Percentiles rank a stretch among this genome's conserved stretches.
Conservation (phyloP, 1,140 invertebrate genomes). For the Pseudoatta argentina region DNA sequence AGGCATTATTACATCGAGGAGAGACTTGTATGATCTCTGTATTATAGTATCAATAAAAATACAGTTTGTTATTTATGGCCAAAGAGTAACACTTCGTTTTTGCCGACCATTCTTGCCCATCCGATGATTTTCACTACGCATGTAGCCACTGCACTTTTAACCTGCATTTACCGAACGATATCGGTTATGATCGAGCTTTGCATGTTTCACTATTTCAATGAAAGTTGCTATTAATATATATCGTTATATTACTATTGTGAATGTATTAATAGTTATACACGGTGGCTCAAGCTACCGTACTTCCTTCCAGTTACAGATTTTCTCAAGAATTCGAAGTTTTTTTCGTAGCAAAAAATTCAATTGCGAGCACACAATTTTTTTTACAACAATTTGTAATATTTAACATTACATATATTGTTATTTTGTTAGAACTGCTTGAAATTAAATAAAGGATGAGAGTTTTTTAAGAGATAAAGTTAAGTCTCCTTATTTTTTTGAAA, state of each 20-base stretch:
- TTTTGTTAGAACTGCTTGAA: background rate
- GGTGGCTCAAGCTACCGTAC: slow-evolving; percentile 38
- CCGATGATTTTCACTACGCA: slow-evolving; percentile 5
- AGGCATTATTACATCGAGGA: slow-evolving; percentile 50
- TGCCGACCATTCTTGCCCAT: slow-evolving; percentile 18
- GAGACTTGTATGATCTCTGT: slow-evolving; percentile 60
- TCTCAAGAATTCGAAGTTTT: background rate
- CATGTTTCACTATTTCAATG: slow-evolving; percentile 70
- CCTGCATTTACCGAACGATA: slow-evolving; percentile 45
- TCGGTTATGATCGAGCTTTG: slow-evolving; percentile 68
- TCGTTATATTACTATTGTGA: slow-evolving; percentile 46
- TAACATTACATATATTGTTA: background rate
- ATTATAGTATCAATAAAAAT: slow-evolving; percentile 71
- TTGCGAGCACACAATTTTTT: background rate
- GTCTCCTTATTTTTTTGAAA: background rate
- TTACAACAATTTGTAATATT: background rate
- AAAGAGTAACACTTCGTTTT: slow-evolving; percentile 35
- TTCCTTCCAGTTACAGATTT: slow-evolving; percentile 32
- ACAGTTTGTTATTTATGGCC: slow-evolving; percentile 60
- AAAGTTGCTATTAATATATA: slow-evolving; percentile 57
- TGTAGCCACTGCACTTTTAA: slow-evolving; percentile 10
- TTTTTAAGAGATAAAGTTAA: too few relatives aligned
- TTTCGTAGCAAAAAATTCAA: slow-evolving; percentile 20
- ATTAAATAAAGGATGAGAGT: background rate
- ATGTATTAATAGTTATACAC: slow-evolving; percentile 51